Conservation (phyloP, 2,797 vertebrate genomes). For the Pantherophis alleghaniensis region DNA sequence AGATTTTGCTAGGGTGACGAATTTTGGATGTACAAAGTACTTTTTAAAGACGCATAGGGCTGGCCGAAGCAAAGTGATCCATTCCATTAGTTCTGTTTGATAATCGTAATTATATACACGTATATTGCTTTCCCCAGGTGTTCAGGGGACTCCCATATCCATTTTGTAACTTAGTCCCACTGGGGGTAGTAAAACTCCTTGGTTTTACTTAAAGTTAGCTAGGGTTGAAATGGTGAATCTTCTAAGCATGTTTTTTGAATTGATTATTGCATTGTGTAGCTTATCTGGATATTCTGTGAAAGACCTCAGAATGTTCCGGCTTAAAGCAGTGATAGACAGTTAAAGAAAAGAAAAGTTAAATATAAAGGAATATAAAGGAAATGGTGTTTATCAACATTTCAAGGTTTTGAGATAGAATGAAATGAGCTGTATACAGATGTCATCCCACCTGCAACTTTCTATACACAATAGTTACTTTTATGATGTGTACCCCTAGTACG, state of each 20-base stretch:
- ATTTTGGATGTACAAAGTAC: background rate
- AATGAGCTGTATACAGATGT: background rate
- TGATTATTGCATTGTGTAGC: background rate
- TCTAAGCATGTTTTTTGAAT: background rate
- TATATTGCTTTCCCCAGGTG: background rate
- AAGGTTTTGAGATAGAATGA: background rate
- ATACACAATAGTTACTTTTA: background rate
- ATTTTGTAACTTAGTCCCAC: background rate
- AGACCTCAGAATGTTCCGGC: background rate
- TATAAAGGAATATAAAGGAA: background rate
- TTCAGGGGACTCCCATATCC: too few relatives aligned
- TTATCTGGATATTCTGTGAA: background rate
- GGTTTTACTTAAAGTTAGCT: background rate
- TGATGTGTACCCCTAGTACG: background rate
- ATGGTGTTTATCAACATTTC: background rate
- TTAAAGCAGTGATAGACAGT: background rate
- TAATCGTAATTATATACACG: background rate
- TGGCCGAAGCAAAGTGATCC: background rate
- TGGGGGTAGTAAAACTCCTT: background rate
- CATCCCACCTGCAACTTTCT: background rate
- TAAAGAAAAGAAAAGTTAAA: background rate
- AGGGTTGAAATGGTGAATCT: background rate
- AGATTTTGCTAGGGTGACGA: background rate
- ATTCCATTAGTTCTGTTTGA: background rate
- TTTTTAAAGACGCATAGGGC: background rate